Percentiles rank a stretch among this genome's conserved stretches.
Conservation (phyloP, 2,888 invertebrate species). For the Ormyrus labotus region DNA sequence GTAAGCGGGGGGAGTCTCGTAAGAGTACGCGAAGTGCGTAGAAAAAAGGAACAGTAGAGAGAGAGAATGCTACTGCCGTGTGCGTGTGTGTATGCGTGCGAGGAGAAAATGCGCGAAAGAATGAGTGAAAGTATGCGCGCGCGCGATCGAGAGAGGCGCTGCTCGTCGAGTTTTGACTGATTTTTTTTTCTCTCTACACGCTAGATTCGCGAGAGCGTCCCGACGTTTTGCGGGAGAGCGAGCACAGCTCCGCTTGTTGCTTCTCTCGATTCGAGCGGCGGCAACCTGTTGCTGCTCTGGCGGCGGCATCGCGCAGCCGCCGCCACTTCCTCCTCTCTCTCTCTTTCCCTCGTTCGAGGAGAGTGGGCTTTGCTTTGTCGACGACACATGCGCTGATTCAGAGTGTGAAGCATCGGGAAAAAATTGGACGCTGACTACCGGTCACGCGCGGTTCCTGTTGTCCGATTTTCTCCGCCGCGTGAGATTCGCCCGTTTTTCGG, state of each 20-base stretch:
- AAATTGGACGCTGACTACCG: neutral
- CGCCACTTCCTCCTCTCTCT: neutral
- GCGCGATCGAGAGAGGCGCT: conserved; percentile 2
- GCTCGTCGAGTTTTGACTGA: conserved; percentile 5
- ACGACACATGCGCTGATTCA: neutral
- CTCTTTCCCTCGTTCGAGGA: neutral
- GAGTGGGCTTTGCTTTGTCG: neutral
- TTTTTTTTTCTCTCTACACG: neutral
- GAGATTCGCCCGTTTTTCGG: neutral
- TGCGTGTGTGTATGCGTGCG: conserved; percentile 4
- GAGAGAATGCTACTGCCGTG: neutral
- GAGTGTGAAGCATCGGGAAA: conserved; percentile 12
- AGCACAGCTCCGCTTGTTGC: neutral
- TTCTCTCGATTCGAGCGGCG: neutral
- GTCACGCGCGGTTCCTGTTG: conserved; percentile 4
- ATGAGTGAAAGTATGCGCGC: conserved; percentile 19
- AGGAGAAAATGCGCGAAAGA: conserved; percentile 3
- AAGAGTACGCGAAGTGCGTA: neutral
- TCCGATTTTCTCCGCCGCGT: neutral
- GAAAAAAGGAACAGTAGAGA: neutral
- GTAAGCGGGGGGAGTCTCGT: neutral
- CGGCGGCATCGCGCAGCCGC: conserved; percentile 7
- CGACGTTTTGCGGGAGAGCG: neutral
- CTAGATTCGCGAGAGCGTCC: neutral
- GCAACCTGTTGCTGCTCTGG: conserved; percentile 23